Conservation (phyloP, 2,113 vertebrate genomes). For the Pygathrix nemaeus region DNA sequence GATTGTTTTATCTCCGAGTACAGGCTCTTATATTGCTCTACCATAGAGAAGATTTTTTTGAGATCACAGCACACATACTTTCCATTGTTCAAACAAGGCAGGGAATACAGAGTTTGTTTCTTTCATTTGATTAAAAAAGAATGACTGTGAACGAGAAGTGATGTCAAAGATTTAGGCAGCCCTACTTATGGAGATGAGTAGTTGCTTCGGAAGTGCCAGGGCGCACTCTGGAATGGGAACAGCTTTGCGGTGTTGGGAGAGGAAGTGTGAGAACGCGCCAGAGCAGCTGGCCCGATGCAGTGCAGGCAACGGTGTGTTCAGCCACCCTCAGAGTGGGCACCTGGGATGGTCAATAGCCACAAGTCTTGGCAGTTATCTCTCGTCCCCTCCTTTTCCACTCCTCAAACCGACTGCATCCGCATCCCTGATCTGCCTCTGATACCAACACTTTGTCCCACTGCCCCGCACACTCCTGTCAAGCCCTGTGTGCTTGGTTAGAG, state of each 20-base stretch:
- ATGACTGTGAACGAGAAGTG: neutral
- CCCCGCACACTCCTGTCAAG: neutral
- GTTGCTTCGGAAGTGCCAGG: neutral
- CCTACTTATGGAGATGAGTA: rapidly evolving
- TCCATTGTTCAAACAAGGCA: neutral
- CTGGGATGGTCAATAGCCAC: neutral
- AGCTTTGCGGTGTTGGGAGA: neutral
- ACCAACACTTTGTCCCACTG: no score
- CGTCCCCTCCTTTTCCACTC: neutral
- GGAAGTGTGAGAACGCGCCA: rapidly evolving
- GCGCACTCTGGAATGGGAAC: neutral
- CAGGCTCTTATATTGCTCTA: neutral
- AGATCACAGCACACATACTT: neutral
- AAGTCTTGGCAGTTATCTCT: neutral
- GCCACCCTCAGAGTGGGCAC: neutral
- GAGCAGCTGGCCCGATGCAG: neutral
- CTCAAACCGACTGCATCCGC: neutral
- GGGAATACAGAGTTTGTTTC: neutral
- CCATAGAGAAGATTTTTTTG: neutral
- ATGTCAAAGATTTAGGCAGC: neutral
- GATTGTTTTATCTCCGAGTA: neutral
- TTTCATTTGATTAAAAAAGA: neutral
- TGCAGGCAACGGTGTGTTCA: neutral
- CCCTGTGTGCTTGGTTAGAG: neutral
- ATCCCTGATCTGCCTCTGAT: rapidly evolving